phyloP scores from a whole-genome alignment of 2,888 invertebrate species.

The Tenthredo livida region DNA sequence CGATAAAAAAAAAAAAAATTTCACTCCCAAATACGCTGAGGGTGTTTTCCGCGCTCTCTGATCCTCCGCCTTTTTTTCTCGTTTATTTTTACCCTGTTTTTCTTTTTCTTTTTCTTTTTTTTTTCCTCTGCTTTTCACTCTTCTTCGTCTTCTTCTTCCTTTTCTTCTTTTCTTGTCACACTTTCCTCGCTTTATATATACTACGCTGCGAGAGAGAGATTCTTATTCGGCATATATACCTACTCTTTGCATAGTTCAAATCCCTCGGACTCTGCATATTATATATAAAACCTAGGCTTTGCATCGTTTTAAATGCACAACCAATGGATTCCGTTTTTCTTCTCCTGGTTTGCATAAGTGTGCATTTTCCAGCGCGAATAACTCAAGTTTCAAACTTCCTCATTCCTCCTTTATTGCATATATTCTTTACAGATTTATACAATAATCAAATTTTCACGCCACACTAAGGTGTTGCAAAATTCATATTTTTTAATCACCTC shows the following conservation, averaged over 20 bases:
- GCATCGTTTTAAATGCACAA: neutral
- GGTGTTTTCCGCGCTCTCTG: neutral
- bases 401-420: neutral
- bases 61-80: slow-evolving; percentile 38
- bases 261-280: neutral
- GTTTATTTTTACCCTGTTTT: slow-evolving; percentile 41
- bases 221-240: neutral
- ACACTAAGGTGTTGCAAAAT: neutral
- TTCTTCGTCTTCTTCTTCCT: slow-evolving; percentile 44
- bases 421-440: neutral
- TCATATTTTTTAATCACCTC: neutral
- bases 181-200: neutral
- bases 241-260: neutral
- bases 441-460: neutral
- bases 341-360: neutral
- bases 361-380: neutral
- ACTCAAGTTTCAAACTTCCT: neutral
- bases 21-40: slow-evolving; percentile 24
- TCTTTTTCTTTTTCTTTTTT: neutral
- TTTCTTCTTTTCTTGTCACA: slow-evolving; percentile 38
- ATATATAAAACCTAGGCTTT: neutral
- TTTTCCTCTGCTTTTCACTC: neutral
- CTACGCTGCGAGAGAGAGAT: neutral
- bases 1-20: slow-evolving; percentile 24
- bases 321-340: neutral